These are phyloP conservation scores for Sesamia nonagrioides DNA, from an alignment of 1,140 invertebrate species.

Conservation along the genomic window DNA sequence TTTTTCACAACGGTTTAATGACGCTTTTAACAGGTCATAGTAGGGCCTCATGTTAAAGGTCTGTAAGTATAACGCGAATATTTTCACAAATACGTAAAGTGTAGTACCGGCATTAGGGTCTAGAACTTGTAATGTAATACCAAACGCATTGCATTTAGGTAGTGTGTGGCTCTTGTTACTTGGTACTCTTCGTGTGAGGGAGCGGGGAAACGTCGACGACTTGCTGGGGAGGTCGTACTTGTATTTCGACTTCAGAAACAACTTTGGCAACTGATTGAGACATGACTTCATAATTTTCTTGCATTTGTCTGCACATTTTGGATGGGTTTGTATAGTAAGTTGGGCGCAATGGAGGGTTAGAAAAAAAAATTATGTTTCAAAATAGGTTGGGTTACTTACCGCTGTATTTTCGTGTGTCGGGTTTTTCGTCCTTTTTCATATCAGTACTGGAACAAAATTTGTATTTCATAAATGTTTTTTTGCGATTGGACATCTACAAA, in stretches of 20 bases:
- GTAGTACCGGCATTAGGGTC: neutral
- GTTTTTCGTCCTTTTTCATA: constrained; percentile 69
- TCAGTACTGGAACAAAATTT: constrained; percentile 70
- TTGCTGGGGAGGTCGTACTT: constrained; percentile 74
- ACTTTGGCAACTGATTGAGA: constrained; percentile 77
- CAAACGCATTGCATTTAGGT: constrained; percentile 78
- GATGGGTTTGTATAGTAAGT: constrained; percentile 18
- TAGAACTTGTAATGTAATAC: constrained; percentile 59
- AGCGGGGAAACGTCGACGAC: constrained; percentile 78
- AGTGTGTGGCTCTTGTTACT: constrained; percentile 81
- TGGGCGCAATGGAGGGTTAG: constrained; percentile 26
- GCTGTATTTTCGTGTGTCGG: constrained; percentile 74
- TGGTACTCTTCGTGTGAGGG: constrained; percentile 66
- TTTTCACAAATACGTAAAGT: neutral
- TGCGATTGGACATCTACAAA: neutral
- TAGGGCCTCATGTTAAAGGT: no score
- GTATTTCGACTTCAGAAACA: constrained; percentile 77
- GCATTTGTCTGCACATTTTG: constrained; percentile 75
- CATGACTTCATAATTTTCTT: constrained; percentile 82
- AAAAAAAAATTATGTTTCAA: constrained; percentile 7
- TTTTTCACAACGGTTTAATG: no score
- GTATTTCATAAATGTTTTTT: neutral
- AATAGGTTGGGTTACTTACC: constrained; percentile 64
- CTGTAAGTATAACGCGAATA: neutral
- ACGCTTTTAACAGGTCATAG: no score